Conservation (phyloP, 2,113 vertebrate genomes). For the Ovibos moschatus region DNA sequence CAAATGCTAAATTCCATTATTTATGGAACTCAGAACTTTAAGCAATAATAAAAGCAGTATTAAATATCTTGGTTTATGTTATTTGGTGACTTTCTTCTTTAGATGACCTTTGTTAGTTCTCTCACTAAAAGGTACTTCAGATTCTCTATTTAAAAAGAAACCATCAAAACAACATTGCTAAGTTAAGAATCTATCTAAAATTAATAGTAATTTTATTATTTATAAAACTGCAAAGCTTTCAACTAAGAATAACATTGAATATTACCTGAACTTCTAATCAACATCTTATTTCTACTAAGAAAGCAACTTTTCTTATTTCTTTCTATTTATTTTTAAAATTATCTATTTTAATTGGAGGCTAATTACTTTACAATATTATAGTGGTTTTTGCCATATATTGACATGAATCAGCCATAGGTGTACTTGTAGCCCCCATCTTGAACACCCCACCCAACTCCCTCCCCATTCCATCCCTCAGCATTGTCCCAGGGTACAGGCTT, state of each 20-base stretch:
- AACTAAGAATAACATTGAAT: background rate
- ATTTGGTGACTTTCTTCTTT: background rate
- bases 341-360: background rate
- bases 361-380: background rate
- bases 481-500: background rate
- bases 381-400: background rate
- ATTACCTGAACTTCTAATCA: background rate
- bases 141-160: background rate
- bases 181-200: background rate
- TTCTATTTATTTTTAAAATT: background rate
- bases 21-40: background rate
- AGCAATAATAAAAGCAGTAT: background rate
- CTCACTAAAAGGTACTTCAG: background rate
- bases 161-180: background rate
- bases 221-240: background rate
- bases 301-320: background rate
- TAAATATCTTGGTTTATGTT: background rate
- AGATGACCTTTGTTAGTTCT: background rate
- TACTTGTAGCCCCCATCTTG: background rate
- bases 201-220: background rate
- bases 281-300: background rate
- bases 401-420: background rate
- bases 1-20: background rate
- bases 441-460: background rate
- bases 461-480: rapidly evolving